Conservation (phyloP, 2,888 invertebrate species). For the Parelbella ahira region DNA sequence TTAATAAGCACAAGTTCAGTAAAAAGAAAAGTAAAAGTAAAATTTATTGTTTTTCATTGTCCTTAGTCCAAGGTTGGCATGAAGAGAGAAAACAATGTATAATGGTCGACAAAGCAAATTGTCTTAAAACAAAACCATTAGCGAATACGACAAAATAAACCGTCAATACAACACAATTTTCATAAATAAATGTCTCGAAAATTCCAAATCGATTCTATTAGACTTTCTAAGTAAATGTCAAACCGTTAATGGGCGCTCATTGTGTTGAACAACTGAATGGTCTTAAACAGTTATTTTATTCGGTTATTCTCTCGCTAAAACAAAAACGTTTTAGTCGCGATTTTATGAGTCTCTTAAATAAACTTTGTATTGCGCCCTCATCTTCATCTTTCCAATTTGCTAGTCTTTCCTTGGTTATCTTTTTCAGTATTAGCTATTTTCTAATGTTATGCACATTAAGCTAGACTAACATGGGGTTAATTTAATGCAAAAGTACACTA, state of each 20-base stretch:
- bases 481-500: no score
- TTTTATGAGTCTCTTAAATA: constrained; percentile 41
- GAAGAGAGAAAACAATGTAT: no score
- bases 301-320: constrained; percentile 27
- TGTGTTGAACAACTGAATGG: constrained; percentile 12
- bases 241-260: constrained; percentile 29
- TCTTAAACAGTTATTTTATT: constrained; percentile 26
- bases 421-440: constrained; percentile 5
- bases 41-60: no score
- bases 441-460: no score
- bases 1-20: no score
- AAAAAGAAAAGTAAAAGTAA: no score
- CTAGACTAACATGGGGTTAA: no score
- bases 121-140: constrained; percentile 3
- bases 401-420: background rate
- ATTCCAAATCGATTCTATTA: constrained; percentile 22
- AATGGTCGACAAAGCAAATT: constrained; percentile 8
- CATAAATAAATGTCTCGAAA: background rate
- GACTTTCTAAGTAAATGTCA: constrained; percentile 28
- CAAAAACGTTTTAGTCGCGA: constrained; percentile 28
- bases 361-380: constrained; percentile 31
- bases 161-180: constrained; percentile 10
- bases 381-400: constrained; percentile 18
- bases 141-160: background rate
- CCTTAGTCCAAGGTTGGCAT: no score